Evolutionary conservation across 2,113 vertebrate species (phyloP).

Genomic region (Pipra filicauda): DNA sequence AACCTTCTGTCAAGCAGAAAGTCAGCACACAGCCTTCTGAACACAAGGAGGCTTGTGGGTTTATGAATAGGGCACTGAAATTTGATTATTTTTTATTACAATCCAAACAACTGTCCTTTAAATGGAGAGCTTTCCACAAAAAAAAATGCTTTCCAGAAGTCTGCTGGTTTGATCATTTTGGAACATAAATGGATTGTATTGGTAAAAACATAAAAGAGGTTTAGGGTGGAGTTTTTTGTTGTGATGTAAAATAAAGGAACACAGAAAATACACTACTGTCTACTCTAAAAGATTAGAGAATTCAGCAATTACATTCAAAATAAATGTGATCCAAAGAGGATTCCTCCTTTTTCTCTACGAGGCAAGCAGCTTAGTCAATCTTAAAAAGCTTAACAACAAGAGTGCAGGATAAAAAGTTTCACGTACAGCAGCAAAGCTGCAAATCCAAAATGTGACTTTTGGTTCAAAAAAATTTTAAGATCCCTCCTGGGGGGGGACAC

Average conservation of each 20-base stretch:
- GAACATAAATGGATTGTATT: neutral
- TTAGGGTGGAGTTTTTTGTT: neutral
- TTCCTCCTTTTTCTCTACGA: neutral
- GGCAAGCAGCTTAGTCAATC: neutral
- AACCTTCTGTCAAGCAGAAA: slow-evolving; percentile 23
- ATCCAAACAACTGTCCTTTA: slow-evolving; percentile 3
- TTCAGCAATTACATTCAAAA: neutral
- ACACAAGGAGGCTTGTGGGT: slow-evolving; percentile 10
- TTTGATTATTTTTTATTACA: slow-evolving; percentile 47
- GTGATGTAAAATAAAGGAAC: neutral
- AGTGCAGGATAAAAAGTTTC: neutral
- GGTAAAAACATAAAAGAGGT: neutral
- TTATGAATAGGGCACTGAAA: slow-evolving; percentile 33
- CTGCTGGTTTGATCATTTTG: neutral
- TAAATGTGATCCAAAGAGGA: neutral
- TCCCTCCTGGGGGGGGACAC: neutral
- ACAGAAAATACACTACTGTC: neutral
- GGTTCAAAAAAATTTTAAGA: neutral
- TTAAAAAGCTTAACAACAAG: neutral
- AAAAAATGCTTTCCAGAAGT: neutral
- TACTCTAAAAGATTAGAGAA: neutral
- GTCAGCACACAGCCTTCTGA: neutral
- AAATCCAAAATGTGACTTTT: neutral
- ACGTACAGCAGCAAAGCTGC: neutral
- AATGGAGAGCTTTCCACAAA: neutral